These are phyloP conservation scores for Zaprionus tsacasi DNA, from an alignment of 1,140 invertebrate species.

Conservation along the genomic window DNA sequence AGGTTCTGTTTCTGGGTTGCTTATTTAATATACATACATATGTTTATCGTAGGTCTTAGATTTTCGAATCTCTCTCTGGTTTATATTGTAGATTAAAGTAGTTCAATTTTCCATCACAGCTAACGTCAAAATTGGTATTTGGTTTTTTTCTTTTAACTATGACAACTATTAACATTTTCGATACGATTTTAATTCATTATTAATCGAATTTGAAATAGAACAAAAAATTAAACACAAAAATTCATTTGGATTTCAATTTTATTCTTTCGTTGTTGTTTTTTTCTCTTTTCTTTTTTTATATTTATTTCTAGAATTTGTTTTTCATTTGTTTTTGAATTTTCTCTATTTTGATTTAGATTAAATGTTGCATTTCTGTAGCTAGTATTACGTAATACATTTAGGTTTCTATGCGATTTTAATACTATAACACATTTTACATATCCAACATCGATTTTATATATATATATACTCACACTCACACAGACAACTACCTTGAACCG, in stretches of 20 bases:
- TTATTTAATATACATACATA: neutral
- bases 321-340: conserved; percentile 28
- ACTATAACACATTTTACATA: conserved; percentile 72
- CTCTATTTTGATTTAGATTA: conserved; percentile 14
- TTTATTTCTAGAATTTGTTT: neutral
- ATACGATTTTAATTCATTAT: neutral
- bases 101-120: conserved; percentile 68
- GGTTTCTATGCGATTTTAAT: conserved; percentile 46
- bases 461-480: conserved; percentile 22
- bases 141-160: conserved; percentile 49
- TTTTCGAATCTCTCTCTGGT: conserved; percentile 14
- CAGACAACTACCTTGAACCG: neutral
- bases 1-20: neutral
- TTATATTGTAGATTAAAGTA: conserved; percentile 30
- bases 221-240: conserved; percentile 30
- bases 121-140: conserved; percentile 62
- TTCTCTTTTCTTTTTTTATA: conserved; percentile 6
- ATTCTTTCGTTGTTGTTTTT: conserved; percentile 10
- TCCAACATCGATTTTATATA: conserved; percentile 57
- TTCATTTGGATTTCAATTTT: conserved; percentile 8
- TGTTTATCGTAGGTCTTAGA: neutral
- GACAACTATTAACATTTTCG: conserved; percentile 43
- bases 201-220: conserved; percentile 14
- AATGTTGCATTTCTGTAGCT: conserved; percentile 34
- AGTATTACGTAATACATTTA: conserved; percentile 26